Evolutionary conservation across 2,113 vertebrate species (phyloP).

Genomic region (Sorex araneus): DNA sequence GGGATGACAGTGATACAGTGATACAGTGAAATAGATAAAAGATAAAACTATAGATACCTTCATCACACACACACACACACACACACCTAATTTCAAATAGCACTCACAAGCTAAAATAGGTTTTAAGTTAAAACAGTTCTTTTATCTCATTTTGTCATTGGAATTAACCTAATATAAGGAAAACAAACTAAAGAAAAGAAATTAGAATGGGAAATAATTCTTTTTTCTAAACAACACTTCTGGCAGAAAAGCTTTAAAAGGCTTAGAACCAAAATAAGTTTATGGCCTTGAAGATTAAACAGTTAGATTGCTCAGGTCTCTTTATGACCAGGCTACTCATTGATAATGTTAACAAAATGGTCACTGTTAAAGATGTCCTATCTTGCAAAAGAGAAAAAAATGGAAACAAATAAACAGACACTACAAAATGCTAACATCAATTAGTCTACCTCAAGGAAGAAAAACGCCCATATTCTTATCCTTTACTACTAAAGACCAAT

Average conservation of each 20-base stretch:
- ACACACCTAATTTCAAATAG: constrained; percentile 21
- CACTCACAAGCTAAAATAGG: background rate
- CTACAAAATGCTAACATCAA: background rate
- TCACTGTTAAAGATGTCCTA: background rate
- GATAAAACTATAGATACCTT: constrained; percentile 5
- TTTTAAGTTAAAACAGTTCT: background rate
- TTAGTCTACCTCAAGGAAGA: background rate
- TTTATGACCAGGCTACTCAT: no score
- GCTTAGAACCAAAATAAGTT: constrained; percentile 9
- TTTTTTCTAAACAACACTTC: background rate
- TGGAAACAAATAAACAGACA: background rate
- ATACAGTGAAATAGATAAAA: no score
- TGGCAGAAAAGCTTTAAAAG: background rate
- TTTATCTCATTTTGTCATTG: constrained; percentile 55
- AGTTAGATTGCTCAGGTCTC: no score
- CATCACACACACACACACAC: background rate
- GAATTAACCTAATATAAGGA: constrained; percentile 26
- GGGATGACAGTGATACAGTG: no score
- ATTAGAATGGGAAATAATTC: background rate
- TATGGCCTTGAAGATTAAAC: background rate
- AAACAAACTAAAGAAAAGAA: background rate
- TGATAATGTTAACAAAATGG: no score
- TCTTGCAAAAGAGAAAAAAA: constrained; percentile 30
- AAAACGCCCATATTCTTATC: background rate
- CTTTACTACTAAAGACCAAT: background rate